Base-by-base conservation (phyloP, 2,888 invertebrate species). In the Synergus laeviventris region DNA sequence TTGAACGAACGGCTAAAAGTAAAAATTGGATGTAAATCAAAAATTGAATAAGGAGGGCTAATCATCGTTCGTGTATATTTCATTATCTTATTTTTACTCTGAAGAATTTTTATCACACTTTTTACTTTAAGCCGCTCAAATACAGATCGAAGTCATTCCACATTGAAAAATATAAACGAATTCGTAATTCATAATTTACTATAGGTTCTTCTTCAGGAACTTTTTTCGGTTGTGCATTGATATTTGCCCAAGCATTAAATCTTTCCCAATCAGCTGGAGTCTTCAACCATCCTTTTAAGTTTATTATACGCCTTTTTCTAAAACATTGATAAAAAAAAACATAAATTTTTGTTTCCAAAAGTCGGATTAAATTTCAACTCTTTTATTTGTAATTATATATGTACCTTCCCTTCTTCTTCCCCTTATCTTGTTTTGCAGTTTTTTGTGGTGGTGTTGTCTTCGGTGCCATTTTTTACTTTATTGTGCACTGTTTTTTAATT, bases 241-340 rank as follows among this genome's bases (percentile, higher is more conserved):
- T 70, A 62, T 82, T 77, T 0, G 83, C 88, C 88, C 88, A 88
- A 18, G 81, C 83, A 61, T 88, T 74, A 73, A 88, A 88, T 73
- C 81, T 81, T 0, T 81, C 83, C 88, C 88, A 88, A 73, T 87
- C 88, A 0, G 83, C 85, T 9, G 86, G 81, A 0, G 88, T 86
- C 60, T 82, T 78, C 38, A 88, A 62, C 85, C 85, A 87, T 79
- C 84, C 79, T 76, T 86, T 87, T 54, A 83, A 62, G 3, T 80
- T 78, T 16, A 81, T 61, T 75, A 66, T 77, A 8, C 73, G 78
- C 2, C 66, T 64, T 75, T 79, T 81, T 18, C 64, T 64, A 21
- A 21, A 42, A 24, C 9, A 39, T 38, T 1, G n/a, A n/a, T n/a
- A 38, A 38, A 42, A 64, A 12, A 18, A 12, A 12, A 1, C 21